Conservation (phyloP, 2,113 vertebrate species). For the Haliaeetus leucogaster region DNA sequence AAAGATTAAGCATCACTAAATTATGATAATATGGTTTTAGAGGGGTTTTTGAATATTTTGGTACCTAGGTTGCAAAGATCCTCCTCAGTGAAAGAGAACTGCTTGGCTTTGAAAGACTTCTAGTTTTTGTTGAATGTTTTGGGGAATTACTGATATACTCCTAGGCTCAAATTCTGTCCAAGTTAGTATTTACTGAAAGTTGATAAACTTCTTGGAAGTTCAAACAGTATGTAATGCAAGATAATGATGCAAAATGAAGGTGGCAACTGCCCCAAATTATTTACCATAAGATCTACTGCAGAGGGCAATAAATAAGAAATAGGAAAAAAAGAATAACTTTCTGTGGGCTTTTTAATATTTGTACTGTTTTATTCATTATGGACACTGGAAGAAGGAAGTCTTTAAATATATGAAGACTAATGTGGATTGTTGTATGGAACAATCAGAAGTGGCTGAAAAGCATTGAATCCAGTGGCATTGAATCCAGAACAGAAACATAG, state of each 20-base stretch:
- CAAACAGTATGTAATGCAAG: neutral
- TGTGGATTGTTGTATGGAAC: neutral
- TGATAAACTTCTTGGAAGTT: neutral
- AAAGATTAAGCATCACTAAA: neutral
- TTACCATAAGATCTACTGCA: neutral
- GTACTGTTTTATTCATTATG: neutral
- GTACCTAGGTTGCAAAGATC: neutral
- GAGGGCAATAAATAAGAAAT: neutral
- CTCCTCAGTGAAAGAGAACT: neutral
- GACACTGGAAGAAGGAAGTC: neutral
- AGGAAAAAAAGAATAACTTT: neutral
- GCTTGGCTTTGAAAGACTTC: neutral
- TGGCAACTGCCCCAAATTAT: neutral
- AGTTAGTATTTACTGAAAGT: neutral
- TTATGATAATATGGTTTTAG: neutral
- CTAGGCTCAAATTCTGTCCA: neutral
- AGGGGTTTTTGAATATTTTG: neutral
- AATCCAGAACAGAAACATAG: neutral
- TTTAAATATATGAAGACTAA: neutral
- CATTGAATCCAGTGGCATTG: neutral
- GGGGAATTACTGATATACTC: neutral
- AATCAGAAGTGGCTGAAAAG: neutral
- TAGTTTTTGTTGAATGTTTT: neutral
- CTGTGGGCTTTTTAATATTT: neutral
- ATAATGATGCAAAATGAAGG: neutral